Evolutionary conservation across 2,113 vertebrate species (phyloP), one percentile per base, ranked within the genome.

Genomic region (Neogobius melanostomus): DNA sequence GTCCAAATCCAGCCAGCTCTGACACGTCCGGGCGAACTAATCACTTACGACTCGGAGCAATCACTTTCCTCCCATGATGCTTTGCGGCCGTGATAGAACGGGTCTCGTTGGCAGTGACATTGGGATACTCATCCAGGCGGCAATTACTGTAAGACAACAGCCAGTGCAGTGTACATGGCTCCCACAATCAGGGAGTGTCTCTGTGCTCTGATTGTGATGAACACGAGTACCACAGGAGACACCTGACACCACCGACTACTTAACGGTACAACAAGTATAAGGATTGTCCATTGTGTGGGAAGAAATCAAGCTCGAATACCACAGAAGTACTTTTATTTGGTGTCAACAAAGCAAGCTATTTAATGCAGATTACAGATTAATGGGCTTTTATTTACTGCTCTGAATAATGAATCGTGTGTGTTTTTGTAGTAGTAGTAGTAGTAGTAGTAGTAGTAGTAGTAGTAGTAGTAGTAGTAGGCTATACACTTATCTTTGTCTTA

Each of bases 31-130:
- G 87, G 83, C 85, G 86, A 85, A 83, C 76, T 86, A 89, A 89
- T 87, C 83, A 83, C 84, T 87, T 82, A 87, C 82, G 80, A 82
- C 81, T 83, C 82, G 68, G 78, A 83, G 85, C 87, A 86, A 89
- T 89, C 87, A 86, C 83, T 89, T 83, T 83, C 83, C 62, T 83
- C 83, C 85, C 80, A 67, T 80, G 85, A 89, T 87, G 85, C 87
- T 86, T 75, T 85, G 77, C 52, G 46, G 8, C 3, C 65, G 80
- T 77, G 80, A 85, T 75, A 71, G 79, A 78, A 80, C 17, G 42
- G 78, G 78, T 83, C 66, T 74, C 84, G 78, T 69, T 74, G 72
- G 67, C 85, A 72, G 76, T 47, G 75, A 84, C 71, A 56, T 74
- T 53, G 76, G 42, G 1, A 51, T 77, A 28, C 76, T 88, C 82